Percentiles rank a stretch among this genome's conserved stretches.
Evolutionary conservation across 2,888 invertebrate species (phyloP).

Genomic region (Pelosia muscerda): DNA sequence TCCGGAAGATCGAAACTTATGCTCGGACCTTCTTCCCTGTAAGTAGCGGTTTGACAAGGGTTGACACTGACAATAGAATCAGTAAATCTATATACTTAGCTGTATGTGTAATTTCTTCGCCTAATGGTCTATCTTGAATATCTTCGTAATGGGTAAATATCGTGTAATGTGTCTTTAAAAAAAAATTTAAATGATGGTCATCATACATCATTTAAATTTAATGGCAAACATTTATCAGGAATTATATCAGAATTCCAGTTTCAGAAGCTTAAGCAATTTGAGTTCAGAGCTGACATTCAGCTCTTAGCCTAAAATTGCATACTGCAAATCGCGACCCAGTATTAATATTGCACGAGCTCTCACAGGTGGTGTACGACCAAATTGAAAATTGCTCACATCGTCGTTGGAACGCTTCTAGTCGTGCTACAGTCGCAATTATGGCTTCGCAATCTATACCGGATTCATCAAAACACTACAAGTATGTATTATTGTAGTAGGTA

Average conservation of each 20-base stretch:
- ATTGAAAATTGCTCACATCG: slow-evolving; percentile 64
- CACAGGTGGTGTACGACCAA: slow-evolving; percentile 61
- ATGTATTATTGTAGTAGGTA: background rate
- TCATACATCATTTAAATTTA: too few species aligned
- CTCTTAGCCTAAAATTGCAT: slow-evolving; percentile 38
- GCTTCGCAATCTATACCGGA: background rate
- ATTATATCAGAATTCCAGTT: background rate
- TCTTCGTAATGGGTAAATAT: too few species aligned
- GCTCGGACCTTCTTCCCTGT: too few species aligned
- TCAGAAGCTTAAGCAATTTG: background rate
- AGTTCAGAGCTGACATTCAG: background rate
- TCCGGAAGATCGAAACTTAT: too few species aligned
- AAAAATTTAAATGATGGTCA: too few species aligned
- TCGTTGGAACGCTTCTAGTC: slow-evolving; percentile 14
- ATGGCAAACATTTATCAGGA: too few species aligned
- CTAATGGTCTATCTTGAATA: too few species aligned
- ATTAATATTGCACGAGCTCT: slow-evolving; percentile 64
- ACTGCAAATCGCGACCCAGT: slow-evolving; percentile 48
- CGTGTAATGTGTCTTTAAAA: too few species aligned
- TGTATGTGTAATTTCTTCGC: too few species aligned
- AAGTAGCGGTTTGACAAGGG: too few species aligned
- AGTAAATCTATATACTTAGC: too few species aligned
- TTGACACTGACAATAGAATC: too few species aligned
- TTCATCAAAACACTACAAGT: background rate
- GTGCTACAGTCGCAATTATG: background rate